Evolutionary conservation across 2,113 vertebrate genomes (phyloP).

Genomic region (Seriola dumerili): DNA sequence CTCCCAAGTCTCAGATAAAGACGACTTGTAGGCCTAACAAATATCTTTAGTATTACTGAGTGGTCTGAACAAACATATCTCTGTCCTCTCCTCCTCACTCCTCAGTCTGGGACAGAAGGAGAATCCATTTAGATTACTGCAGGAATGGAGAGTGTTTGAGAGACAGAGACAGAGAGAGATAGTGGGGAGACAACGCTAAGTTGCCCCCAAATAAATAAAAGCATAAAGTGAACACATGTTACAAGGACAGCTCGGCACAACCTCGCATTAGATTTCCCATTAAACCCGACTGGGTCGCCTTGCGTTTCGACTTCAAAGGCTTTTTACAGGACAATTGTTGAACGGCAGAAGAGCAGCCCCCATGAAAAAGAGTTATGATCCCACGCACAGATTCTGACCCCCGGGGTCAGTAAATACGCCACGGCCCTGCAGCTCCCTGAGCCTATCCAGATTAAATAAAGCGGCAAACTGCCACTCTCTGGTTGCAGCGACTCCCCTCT

Average conservation of each 20-base stretch:
- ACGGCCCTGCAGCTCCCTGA: conserved; percentile 56
- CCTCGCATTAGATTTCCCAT: conserved; percentile 73
- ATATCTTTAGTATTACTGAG: conserved; percentile 70
- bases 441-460: conserved; percentile 80
- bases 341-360: conserved; percentile 68
- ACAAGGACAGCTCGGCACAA: conserved; percentile 63
- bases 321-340: conserved; percentile 72
- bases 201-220: conserved; percentile 67
- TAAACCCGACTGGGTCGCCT: conserved; percentile 56
- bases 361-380: conserved; percentile 80
- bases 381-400: conserved; percentile 66
- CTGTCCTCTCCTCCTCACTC: conserved; percentile 39
- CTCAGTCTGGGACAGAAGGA: conserved; percentile 30
- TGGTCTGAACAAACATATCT: conserved; percentile 66
- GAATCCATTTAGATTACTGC: conserved; percentile 55
- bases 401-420: conserved; percentile 72
- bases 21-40: conserved; percentile 60
- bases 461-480: conserved; percentile 70
- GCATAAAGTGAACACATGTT: conserved; percentile 57
- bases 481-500: conserved; percentile 65
- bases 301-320: conserved; percentile 77
- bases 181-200: conserved; percentile 40
- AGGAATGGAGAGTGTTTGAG: conserved; percentile 13
- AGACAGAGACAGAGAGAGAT: conserved; percentile 5
- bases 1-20: conserved; percentile 76